A percentile compares a stretch with the other conserved stretches of the same genome.
Evolutionary conservation across 2,797 vertebrate species (phyloP).

Genomic region (Syncerus caffer): DNA sequence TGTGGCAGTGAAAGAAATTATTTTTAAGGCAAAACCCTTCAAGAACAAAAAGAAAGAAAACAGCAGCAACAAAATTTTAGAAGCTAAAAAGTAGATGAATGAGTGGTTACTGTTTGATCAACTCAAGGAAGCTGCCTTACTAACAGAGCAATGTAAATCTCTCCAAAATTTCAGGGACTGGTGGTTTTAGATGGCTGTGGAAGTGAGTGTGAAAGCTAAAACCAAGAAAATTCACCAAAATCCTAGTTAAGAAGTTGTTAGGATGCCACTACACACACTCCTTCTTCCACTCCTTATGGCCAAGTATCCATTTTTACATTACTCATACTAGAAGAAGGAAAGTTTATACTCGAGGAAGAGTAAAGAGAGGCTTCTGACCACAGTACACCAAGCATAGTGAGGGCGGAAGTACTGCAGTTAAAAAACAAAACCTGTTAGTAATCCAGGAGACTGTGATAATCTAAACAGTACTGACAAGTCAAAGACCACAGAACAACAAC

Average conservation of each 20-base stretch:
- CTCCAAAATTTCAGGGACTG: not conserved
- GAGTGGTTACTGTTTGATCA: not conserved
- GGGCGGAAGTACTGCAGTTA: not conserved
- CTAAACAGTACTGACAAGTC: not conserved
- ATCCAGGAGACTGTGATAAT: not conserved
- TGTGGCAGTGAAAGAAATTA: not conserved
- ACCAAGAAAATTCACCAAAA: not conserved
- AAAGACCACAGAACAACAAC: not conserved
- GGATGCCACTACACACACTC: not conserved
- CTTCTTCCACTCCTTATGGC: not conserved
- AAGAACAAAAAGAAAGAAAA: not conserved
- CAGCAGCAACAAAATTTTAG: not conserved
- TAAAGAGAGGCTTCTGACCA: not conserved
- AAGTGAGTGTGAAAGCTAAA: not conserved
- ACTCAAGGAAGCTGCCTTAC: not conserved
- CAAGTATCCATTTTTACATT: not conserved
- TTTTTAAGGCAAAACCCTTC: not conserved
- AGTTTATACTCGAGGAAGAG: not conserved
- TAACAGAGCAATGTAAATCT: not conserved
- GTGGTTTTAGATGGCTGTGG: not conserved
- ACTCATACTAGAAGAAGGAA: not conserved
- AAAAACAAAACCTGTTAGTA: not conserved
- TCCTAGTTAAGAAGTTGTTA: not conserved
- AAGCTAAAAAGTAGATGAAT: not conserved
- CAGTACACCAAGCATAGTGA: not conserved